phyloP scores from a whole-genome alignment of 2,797 vertebrate species.

The Amphiprion clarkii region DNA sequence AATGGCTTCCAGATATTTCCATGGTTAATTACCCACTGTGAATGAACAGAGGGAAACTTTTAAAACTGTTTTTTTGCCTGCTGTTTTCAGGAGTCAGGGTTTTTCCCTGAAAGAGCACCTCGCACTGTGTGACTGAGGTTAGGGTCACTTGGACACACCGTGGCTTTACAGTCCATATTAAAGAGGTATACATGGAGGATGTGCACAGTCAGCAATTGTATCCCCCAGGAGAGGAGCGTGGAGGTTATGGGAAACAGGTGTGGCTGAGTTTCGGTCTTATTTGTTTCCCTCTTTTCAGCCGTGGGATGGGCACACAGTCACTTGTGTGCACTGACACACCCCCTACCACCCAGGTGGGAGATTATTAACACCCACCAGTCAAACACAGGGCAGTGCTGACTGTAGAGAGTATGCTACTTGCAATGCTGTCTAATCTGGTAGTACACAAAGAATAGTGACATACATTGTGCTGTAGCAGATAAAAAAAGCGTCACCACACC shows the following conservation, averaged over 20 bases:
- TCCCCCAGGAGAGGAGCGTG: conserved; percentile 65
- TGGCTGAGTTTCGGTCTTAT: conserved; percentile 67
- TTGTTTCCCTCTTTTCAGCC: conserved; percentile 76
- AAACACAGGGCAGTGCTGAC: conserved; percentile 50
- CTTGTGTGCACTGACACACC: conserved; percentile 62
- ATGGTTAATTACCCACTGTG: conserved; percentile 76
- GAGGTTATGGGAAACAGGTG: conserved; percentile 85
- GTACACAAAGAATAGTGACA: conserved; percentile 24
- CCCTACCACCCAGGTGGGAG: conserved; percentile 75
- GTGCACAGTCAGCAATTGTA: conserved; percentile 75
- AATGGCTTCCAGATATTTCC: conserved; percentile 81
- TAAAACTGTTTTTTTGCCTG: conserved; percentile 59
- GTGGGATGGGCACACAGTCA: conserved; percentile 71
- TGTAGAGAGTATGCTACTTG: conserved; percentile 23
- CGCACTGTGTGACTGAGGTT: conserved; percentile 53
- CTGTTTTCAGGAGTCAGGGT: conserved; percentile 66
- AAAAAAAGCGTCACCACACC: conserved; percentile 12
- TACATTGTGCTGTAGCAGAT: conserved; percentile 11
- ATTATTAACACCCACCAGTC: conserved; percentile 75
- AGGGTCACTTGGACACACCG: conserved; percentile 60
- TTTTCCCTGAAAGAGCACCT: conserved; percentile 65
- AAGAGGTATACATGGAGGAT: conserved; percentile 69
- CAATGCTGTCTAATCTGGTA: conserved; percentile 38
- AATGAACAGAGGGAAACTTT: conserved; percentile 79
- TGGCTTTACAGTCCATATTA: conserved; percentile 65